Base-by-base conservation (phyloP, 2,113 vertebrate genomes). In the Phycodurus eques region DNA sequence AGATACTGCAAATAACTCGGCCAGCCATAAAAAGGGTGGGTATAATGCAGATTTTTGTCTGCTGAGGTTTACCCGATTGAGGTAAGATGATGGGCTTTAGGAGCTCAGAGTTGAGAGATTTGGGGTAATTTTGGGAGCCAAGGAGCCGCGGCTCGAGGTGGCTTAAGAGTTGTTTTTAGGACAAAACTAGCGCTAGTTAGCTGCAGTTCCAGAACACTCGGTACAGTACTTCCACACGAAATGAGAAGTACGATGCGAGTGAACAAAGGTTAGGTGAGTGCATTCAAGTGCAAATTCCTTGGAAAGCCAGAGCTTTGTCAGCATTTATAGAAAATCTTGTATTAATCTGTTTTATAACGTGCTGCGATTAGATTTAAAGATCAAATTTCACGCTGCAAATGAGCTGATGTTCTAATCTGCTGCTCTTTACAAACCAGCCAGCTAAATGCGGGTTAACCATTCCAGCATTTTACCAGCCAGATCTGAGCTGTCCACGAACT, bases 151-250 rank as follows among this genome's bases (percentile, higher is more conserved):
- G 39, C 79, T 76, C 43, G 63, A 76, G 67, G 64, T 53, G 49
- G 73, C 75, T 88, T 85, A 85, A 15, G 72, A 63, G 63, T 76
- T 71, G 63, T 76, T 86, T 83, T 84, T 74, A 70, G 80, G 81
- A 85, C 70, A 69, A 85, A 80, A 82, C 83, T 86, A 82, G 54
- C 67, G 68, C 77, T 74, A 60, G 76, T 81, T 79, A 80, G 64
- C 78, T 67, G 73, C 68, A 65, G 80, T 22, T 44, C 67, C 44
- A 65, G 84, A 80, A 88, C 84, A 62, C 19, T 11, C 9, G 70
- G 80, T 80, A 3, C 35, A 39, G 35, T 39, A 39, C 35, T 3
- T 39, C 35, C 35, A 39, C 35, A 39, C 35, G 3, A 19, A 79
- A 75, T 78, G 71, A 79, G 83, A 66, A 81, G 60, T 72, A 44